Conservation (phyloP, 2,113 vertebrate species). For the Neoarius graeffei region DNA sequence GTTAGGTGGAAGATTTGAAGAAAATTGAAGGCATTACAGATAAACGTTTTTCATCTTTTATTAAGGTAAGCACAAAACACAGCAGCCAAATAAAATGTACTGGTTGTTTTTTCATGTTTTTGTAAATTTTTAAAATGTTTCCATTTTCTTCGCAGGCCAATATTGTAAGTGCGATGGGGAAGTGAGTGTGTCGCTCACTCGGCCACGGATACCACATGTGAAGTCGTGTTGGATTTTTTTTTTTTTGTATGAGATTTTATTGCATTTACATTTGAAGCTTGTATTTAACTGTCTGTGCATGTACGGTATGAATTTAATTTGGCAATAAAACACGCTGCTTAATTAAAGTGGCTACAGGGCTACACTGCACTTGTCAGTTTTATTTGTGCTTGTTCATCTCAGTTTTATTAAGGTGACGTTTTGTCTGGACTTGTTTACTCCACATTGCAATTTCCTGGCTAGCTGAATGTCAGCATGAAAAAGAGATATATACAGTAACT, state of each 20-base stretch:
- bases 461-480: background rate
- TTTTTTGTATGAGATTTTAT: background rate
- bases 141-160: constrained; percentile 65
- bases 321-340: background rate
- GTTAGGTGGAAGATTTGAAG: constrained; percentile 73
- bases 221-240: background rate
- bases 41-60: constrained; percentile 74
- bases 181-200: constrained; percentile 48
- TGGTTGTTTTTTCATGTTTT: background rate
- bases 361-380: background rate
- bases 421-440: background rate
- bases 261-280: background rate
- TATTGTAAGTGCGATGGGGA: constrained; percentile 70
- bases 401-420: background rate
- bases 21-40: constrained; percentile 73
- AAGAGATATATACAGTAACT: background rate
- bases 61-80: constrained; percentile 64
- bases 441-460: background rate
- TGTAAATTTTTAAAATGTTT: background rate
- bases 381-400: background rate
- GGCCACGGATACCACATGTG: too few relatives aligned
- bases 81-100: background rate
- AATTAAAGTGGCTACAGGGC: background rate
- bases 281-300: background rate
- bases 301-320: background rate